Percentiles rank a stretch among this genome's conserved stretches.
phyloP scores from a whole-genome alignment of 2,113 vertebrate genomes.

The Erythrocercus mccallii region DNA sequence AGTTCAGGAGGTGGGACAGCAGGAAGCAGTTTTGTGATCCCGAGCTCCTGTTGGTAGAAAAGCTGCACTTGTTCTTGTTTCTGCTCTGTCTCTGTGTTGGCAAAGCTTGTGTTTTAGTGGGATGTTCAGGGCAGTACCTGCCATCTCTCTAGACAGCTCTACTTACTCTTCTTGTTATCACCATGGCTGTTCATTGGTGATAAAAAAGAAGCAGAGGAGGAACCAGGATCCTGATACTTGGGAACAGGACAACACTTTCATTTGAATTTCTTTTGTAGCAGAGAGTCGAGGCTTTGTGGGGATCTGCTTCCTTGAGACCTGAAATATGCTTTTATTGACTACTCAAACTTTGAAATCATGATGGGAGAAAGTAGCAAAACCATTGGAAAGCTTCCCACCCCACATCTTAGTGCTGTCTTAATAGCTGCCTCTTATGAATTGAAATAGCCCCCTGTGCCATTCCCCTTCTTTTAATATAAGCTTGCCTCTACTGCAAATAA shows the following conservation, averaged over 20 bases:
- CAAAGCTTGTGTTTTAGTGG: not conserved
- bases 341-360: not conserved
- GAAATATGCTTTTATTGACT: not conserved
- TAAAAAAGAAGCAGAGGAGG: not conserved
- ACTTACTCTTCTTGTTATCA: not conserved
- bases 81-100: not conserved
- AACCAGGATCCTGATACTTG: not conserved
- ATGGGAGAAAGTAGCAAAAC: not conserved
- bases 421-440: not conserved
- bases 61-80: not conserved
- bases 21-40: not conserved
- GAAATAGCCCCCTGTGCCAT: not conserved
- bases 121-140: not conserved
- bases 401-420: not conserved
- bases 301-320: not conserved
- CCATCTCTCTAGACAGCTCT: not conserved
- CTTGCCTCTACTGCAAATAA: not conserved
- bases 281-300: accelerated
- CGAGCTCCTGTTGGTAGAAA: not conserved
- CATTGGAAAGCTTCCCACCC: not conserved
- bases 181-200: not conserved
- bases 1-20: not conserved
- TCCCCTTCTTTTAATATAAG: not conserved
- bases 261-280: not conserved
- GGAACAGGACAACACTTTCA: not conserved